A percentile compares a stretch with the other conserved stretches of the same genome.
Conservation (phyloP, 2,888 invertebrate species). For the Baronia brevicornis region DNA sequence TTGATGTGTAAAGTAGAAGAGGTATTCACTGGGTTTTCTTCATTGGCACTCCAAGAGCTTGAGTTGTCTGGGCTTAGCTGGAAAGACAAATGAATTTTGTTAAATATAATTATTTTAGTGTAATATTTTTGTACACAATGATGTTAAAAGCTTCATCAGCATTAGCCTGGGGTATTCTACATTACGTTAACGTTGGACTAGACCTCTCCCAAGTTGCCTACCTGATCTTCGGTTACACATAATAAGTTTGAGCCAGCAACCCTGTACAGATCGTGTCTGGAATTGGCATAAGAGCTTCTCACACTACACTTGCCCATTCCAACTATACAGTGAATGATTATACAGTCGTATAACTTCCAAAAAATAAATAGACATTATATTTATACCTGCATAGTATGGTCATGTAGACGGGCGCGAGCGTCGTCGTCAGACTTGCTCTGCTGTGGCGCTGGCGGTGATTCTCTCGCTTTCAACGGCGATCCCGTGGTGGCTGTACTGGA, state of each 20-base stretch:
- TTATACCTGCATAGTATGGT: slow-evolving; percentile 39
- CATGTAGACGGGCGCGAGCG: slow-evolving; percentile 37
- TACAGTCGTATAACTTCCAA: too few species aligned
- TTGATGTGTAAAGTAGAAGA: slow-evolving; percentile 53
- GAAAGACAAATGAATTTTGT: too few species aligned
- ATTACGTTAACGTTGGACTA: too few species aligned
- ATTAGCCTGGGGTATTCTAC: too few species aligned
- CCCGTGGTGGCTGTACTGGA: slow-evolving; percentile 22
- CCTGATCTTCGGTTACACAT: too few species aligned
- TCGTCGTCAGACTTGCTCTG: slow-evolving; percentile 24
- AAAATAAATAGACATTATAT: too few species aligned
- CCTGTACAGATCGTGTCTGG: too few species aligned
- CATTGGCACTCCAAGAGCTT: slow-evolving; percentile 47
- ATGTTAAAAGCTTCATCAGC: slow-evolving; percentile 5
- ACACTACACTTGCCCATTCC: too few species aligned
- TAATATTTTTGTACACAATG: background rate
- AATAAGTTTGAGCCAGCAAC: too few species aligned
- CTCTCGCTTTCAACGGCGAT: slow-evolving; percentile 45
- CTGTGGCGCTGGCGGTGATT: slow-evolving; percentile 28
- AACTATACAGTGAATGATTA: too few species aligned
- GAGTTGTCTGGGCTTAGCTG: slow-evolving; percentile 59
- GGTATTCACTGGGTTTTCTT: slow-evolving; percentile 44
- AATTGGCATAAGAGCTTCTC: too few species aligned
- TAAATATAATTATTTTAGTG: background rate
- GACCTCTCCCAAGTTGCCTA: too few species aligned